These are phyloP conservation scores for Periphyllus acericola DNA, from an alignment of 2,888 invertebrate genomes.

Conservation along the genomic window DNA sequence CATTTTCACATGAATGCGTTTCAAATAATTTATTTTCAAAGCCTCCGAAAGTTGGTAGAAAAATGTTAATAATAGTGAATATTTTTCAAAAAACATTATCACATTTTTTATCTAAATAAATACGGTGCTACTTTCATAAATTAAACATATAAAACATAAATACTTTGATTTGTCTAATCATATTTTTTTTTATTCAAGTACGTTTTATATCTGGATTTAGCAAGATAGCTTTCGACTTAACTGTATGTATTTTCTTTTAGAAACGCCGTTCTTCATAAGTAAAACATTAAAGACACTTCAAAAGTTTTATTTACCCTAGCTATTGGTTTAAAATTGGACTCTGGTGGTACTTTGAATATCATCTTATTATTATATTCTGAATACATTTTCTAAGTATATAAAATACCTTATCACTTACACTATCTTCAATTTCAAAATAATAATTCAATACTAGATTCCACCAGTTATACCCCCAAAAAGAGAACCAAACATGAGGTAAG, in stretches of 20 bases:
- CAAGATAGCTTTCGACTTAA: not conserved
- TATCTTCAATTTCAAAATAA: no score
- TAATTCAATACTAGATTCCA: no score
- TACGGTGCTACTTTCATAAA: not conserved
- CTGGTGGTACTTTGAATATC: no score
- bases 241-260: not conserved
- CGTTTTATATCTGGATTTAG: not conserved
- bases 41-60: not conserved
- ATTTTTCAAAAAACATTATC: conserved; percentile 18
- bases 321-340: no score
- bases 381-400: no score
- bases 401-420: no score
- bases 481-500: no score
- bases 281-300: not conserved
- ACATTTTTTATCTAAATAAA: not conserved
- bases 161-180: not conserved
- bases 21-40: conserved; percentile 16
- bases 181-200: not conserved
- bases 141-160: not conserved
- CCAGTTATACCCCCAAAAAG: no score
- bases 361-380: no score
- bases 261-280: not conserved
- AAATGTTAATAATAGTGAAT: conserved; percentile 21
- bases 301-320: not conserved
- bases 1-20: conserved; percentile 33